phyloP scores from a whole-genome alignment of 2,888 invertebrate species.

The Molanna angustata region DNA sequence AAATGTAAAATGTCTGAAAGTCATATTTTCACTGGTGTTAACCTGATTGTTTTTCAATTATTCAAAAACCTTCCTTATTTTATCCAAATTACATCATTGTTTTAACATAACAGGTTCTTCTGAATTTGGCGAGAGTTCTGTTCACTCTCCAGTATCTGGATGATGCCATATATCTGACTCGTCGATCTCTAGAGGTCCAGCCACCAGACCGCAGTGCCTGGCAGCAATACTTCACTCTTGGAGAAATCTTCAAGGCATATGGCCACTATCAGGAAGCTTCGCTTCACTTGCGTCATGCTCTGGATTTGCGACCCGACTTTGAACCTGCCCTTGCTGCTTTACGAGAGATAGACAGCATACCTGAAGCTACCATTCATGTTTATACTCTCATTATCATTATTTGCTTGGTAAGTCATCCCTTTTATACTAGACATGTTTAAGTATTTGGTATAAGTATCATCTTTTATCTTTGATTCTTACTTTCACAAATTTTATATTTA shows the following conservation, averaged over 20 bases:
- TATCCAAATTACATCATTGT: too few species aligned
- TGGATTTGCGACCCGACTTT: slow-evolving; percentile 83
- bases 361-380: slow-evolving; percentile 77
- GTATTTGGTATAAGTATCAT: too few species aligned
- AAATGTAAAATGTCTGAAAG: too few species aligned
- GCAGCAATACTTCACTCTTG: slow-evolving; percentile 89
- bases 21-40: too few species aligned
- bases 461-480: too few species aligned
- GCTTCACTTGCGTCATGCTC: slow-evolving; percentile 75
- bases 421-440: too few species aligned
- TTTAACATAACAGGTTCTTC: slow-evolving; percentile 70
- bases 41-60: too few species aligned
- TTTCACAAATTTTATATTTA: too few species aligned
- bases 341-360: slow-evolving; percentile 78
- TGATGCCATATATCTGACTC: slow-evolving; percentile 84
- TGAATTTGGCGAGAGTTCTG: slow-evolving; percentile 80
- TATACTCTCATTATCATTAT: slow-evolving; percentile 86
- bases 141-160: slow-evolving; percentile 86
- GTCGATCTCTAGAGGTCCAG: slow-evolving; percentile 80
- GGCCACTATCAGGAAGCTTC: slow-evolving; percentile 87
- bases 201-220: slow-evolving; percentile 83
- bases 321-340: slow-evolving; percentile 77
- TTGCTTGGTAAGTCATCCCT: slow-evolving; percentile 75
- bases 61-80: too few species aligned
- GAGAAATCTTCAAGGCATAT: slow-evolving; percentile 88